These are phyloP conservation scores for Saxidomus purpurata DNA, from an alignment of 1,140 invertebrate species.

Conservation along the genomic window DNA sequence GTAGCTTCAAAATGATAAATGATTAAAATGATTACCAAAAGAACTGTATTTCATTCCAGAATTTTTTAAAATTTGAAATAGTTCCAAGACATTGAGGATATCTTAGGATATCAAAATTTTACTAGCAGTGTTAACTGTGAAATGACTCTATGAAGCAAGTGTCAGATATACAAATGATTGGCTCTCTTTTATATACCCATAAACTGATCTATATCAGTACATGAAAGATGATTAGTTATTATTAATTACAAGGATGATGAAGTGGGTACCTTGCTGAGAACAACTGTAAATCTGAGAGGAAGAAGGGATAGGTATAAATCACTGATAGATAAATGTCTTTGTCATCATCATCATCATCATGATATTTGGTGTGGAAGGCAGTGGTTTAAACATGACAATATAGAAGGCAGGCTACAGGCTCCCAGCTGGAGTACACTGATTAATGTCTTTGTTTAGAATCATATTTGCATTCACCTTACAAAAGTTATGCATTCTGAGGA, in stretches of 20 bases:
- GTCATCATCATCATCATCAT: constrained; percentile 14
- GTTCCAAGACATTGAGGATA: too few species aligned
- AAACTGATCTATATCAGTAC: not conserved
- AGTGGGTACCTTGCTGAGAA: constrained; percentile 3
- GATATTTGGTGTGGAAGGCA: not conserved
- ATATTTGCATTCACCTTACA: not conserved
- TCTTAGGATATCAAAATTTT: too few species aligned
- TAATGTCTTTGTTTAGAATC: constrained; percentile 8
- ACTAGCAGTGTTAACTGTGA: too few species aligned
- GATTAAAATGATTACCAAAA: too few species aligned
- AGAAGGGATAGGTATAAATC: constrained; percentile 36
- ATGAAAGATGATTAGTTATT: constrained; percentile 47
- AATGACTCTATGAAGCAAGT: not conserved
- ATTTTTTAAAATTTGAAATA: too few species aligned
- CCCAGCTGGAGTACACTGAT: not conserved
- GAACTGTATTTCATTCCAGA: too few species aligned
- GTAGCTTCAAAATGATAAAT: too few species aligned
- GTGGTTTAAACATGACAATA: not conserved
- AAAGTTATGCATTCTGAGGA: not conserved
- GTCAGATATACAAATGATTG: not conserved
- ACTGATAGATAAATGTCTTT: not conserved
- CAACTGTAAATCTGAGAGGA: constrained; percentile 32
- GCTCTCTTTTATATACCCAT: constrained; percentile 6
- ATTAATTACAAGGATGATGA: constrained; percentile 2
- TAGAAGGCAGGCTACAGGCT: not conserved